A percentile compares a stretch with the other conserved stretches of the same genome.
These are phyloP conservation scores for Grammomys surdaster DNA, from an alignment of 2,113 vertebrate species.

Conservation along the genomic window DNA sequence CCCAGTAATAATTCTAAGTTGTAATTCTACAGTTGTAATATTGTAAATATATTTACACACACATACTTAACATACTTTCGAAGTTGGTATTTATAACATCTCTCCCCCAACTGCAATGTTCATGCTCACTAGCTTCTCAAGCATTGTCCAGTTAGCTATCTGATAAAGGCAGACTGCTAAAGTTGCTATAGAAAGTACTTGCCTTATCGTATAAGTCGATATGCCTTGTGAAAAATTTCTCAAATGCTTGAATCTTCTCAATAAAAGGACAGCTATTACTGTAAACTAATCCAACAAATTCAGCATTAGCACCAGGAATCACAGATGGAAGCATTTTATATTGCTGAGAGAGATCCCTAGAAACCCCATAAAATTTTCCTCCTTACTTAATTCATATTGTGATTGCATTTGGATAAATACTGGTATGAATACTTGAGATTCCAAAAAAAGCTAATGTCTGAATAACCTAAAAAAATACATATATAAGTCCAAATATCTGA, in stretches of 20 bases:
- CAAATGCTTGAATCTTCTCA: constrained; percentile 95
- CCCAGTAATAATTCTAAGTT: background rate
- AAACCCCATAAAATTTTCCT: background rate
- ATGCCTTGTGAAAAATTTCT: constrained; percentile 92
- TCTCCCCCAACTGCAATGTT: background rate
- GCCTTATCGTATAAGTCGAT: constrained; percentile 98
- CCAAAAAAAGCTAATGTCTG: constrained; percentile 46
- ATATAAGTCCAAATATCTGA: constrained; percentile 30
- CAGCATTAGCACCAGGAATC: constrained; percentile 63
- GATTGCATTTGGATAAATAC: constrained; percentile 52
- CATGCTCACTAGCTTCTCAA: constrained; percentile 14
- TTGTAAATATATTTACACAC: constrained; percentile 15
- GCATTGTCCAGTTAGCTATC: background rate
- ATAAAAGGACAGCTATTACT: constrained; percentile 90
- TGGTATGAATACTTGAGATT: constrained; percentile 6
- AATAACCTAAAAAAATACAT: constrained; percentile 56
- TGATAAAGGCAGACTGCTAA: background rate
- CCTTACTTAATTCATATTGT: background rate
- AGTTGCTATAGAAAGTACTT: constrained; percentile 66
- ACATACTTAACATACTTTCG: background rate
- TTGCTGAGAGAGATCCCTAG: background rate
- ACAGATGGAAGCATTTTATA: background rate
- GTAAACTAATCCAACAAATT: constrained; percentile 89
- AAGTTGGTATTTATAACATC: background rate
- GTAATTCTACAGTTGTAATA: background rate